phyloP scores from a whole-genome alignment of 2,113 vertebrate species.

The Phyllopteryx taeniolatus region DNA sequence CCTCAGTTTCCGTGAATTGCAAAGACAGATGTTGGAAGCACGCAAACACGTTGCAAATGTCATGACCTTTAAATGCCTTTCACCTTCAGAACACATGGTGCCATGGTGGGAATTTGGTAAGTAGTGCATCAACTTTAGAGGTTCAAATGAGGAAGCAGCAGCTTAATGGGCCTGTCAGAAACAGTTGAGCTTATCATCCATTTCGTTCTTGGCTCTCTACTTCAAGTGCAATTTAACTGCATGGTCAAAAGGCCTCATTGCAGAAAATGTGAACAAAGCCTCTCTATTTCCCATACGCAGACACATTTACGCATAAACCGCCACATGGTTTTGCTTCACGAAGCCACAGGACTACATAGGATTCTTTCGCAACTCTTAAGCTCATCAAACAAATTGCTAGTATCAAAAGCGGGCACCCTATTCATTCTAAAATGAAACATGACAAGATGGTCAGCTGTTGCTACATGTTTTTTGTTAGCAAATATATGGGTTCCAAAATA shows the following conservation, averaged over 20 bases:
- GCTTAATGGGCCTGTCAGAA: constrained; percentile 9
- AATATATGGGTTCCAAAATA: not conserved
- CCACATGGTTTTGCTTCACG: not conserved
- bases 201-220: not conserved
- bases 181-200: not conserved
- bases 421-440: not conserved
- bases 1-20: not conserved
- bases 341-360: not conserved
- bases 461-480: not conserved
- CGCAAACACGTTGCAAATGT: not conserved
- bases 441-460: not conserved
- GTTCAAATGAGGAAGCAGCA: constrained; percentile 12
- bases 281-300: constrained; percentile 6
- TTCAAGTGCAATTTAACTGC: constrained; percentile 8
- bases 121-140: not conserved
- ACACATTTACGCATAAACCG: not conserved
- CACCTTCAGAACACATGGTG: constrained; percentile 8
- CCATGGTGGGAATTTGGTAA: constrained; percentile 4
- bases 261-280: not conserved
- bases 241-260: not conserved
- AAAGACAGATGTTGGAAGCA: not conserved
- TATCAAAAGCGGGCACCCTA: not conserved
- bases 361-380: not conserved
- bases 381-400: not conserved
- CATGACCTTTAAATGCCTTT: constrained; percentile 27